Conservation (phyloP, 1,140 invertebrate genomes). For the Nasonia longicornis region DNA sequence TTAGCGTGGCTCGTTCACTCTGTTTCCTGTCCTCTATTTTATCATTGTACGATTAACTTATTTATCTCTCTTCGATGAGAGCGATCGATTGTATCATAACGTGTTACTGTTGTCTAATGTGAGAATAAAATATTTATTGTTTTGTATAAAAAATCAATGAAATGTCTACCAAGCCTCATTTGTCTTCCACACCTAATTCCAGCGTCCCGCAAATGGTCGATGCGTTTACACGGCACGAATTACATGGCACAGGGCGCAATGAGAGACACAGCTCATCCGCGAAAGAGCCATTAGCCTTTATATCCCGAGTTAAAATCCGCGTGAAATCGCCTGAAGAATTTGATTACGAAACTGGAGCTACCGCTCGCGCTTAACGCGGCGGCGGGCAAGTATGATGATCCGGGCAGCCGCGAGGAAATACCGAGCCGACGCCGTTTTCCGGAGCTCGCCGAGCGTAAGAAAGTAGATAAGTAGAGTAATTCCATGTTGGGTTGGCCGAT, state of each 20-base stretch:
- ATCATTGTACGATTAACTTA: slow-evolving; percentile 35
- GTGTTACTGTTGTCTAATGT: slow-evolving; percentile 45
- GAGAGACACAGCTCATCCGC: not conserved
- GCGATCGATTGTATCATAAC: slow-evolving; percentile 46
- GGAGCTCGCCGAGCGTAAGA: not conserved
- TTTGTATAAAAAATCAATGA: slow-evolving; percentile 38
- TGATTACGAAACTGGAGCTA: slow-evolving; percentile 36
- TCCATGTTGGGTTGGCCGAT: slow-evolving; percentile 21
- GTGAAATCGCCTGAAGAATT: slow-evolving; percentile 23
- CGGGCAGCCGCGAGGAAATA: not conserved
- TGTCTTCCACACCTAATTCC: not conserved
- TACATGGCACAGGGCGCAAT: not conserved
- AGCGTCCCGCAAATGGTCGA: not conserved
- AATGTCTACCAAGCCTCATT: not conserved
- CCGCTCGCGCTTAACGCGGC: slow-evolving; percentile 1
- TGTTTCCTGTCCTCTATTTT: slow-evolving; percentile 1
- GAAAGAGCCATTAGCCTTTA: slow-evolving; percentile 3
- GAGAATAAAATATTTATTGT: slow-evolving; percentile 47
- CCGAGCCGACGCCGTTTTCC: not conserved
- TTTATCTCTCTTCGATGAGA: slow-evolving; percentile 33
- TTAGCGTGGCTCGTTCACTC: slow-evolving; percentile 4
- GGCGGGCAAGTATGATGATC: slow-evolving; percentile 33
- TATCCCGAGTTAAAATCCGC: slow-evolving; percentile 25
- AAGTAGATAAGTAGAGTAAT: slow-evolving; percentile 47
- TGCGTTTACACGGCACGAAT: not conserved